Evolutionary conservation across 2,113 vertebrate genomes (phyloP).

Genomic region (Varanus salvator): DNA sequence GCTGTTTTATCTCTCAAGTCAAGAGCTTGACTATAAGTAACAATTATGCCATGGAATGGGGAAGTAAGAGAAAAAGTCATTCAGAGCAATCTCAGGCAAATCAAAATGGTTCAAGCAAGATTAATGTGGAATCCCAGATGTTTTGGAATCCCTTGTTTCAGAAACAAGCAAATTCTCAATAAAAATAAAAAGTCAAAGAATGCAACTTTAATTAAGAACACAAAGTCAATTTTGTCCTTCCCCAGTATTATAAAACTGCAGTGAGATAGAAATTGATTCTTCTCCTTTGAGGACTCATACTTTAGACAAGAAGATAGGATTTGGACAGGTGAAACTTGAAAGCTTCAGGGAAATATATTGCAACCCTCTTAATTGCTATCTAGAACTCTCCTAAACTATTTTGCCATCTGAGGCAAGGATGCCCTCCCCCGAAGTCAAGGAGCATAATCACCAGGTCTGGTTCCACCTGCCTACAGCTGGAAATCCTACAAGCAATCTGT

Average conservation of each 20-base stretch:
- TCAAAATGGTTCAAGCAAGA: neutral
- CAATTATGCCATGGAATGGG: neutral
- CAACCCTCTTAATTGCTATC: neutral
- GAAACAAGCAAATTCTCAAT: neutral
- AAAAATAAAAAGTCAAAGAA: neutral
- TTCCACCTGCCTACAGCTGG: too few relatives aligned
- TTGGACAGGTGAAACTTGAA: neutral
- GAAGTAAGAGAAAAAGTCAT: neutral
- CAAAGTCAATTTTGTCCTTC: neutral
- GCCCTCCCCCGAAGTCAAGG: neutral
- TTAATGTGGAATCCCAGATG: neutral
- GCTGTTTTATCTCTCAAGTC: slow-evolving; percentile 8
- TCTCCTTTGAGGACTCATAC: neutral
- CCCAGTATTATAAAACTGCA: neutral
- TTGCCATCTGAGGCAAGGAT: neutral
- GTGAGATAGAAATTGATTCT: slow-evolving; percentile 1
- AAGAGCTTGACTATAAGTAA: slow-evolving; percentile 24
- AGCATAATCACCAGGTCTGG: neutral
- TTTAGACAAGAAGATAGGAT: neutral
- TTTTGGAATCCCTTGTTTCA: neutral
- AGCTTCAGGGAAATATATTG: neutral
- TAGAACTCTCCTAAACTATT: neutral
- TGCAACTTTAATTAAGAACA: neutral
- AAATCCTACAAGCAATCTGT: neutral
- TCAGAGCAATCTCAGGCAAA: neutral